Evolutionary conservation across 2,888 invertebrate genomes (phyloP), one percentile per base, ranked within the genome.

Genomic region (Heliconius aoede): DNA sequence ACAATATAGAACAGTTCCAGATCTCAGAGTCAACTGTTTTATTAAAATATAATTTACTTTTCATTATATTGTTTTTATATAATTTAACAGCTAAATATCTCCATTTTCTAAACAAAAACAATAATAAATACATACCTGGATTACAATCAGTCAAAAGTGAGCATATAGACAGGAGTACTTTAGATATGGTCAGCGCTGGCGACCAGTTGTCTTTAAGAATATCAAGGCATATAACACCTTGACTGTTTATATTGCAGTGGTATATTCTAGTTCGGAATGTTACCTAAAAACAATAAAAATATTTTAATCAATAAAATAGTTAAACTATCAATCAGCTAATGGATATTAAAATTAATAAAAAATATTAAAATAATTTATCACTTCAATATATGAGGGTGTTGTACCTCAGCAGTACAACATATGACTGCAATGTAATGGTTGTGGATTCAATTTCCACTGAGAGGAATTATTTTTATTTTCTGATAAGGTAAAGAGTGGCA

Each of bases 151-250:
- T 99, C 86, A 99, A 96, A 88, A 99, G 96, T 85, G 99, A 99
- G 95, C 99, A 99, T 95, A 99, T 99, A 84, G 99, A 99, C 83
- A 99, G 96, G 85, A 99, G 95, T 84, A 99, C 99, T 95, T 99
- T 99, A 81, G 99, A 98, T 94, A 99, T 99, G 85, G 99, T 99
- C 87, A 99, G 95, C 65, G 99, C 99, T n/a, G 99, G 99, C 51
- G 98, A 99, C 99, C 99, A 99, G 93, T 99, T 99, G 93, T 99
- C 99, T 94, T 99, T 99, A 84, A 99, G 96, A 86, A 99, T 99
- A 91, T 99, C 99, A 95, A 99, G 96, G 92, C 99, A 99, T 90
- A 99, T 99, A 79, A 98, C 98, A 79, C 99, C 99, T 95, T 99
- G 99, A 90, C 98, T 98, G 95, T 99, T 99, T 90, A 99, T 99